A percentile compares a stretch with the other conserved stretches of the same genome.
Conservation (phyloP, 2,888 invertebrate species). For the Dorcus hopei region DNA sequence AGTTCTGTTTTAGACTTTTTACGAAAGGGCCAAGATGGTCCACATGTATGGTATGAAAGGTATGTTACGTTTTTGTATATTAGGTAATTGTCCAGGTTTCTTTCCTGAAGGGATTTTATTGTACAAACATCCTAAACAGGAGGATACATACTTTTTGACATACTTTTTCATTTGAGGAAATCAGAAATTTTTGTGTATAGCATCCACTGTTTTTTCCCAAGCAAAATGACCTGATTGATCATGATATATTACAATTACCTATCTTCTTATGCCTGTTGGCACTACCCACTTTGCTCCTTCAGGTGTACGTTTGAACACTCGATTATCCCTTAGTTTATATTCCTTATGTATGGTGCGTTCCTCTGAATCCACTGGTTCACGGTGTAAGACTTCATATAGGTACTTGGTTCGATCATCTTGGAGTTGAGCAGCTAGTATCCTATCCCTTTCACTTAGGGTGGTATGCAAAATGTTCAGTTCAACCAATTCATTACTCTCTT, state of each 20-base stretch:
- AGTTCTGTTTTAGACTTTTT: slow-evolving; percentile 33
- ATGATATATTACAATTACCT: slow-evolving; percentile 35
- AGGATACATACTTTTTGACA: slow-evolving; percentile 30
- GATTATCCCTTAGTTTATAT: too few relatives aligned
- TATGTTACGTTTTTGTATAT: slow-evolving; percentile 42
- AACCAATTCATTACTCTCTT: background rate
- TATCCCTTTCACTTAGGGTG: background rate
- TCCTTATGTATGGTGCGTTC: background rate
- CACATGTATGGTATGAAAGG: slow-evolving; percentile 44
- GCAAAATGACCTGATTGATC: slow-evolving; percentile 40
- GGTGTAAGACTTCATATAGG: background rate
- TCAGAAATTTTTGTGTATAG: slow-evolving; percentile 23
- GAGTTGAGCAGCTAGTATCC: slow-evolving; percentile 2
- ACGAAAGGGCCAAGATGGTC: slow-evolving; percentile 46
- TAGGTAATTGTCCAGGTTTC: slow-evolving; percentile 28
- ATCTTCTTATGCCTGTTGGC: slow-evolving; percentile 33
- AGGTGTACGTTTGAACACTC: background rate
- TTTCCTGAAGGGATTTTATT: slow-evolving; percentile 29
- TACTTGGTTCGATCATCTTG: background rate
- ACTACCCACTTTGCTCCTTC: slow-evolving; percentile 25
- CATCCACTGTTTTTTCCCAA: slow-evolving; percentile 32
- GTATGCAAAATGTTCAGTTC: too few relatives aligned
- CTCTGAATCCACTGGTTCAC: background rate
- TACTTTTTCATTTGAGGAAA: slow-evolving; percentile 34
- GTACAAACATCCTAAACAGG: slow-evolving; percentile 36